Base-by-base conservation (phyloP, 2,888 invertebrate species). In the Smittia aterrima region DNA sequence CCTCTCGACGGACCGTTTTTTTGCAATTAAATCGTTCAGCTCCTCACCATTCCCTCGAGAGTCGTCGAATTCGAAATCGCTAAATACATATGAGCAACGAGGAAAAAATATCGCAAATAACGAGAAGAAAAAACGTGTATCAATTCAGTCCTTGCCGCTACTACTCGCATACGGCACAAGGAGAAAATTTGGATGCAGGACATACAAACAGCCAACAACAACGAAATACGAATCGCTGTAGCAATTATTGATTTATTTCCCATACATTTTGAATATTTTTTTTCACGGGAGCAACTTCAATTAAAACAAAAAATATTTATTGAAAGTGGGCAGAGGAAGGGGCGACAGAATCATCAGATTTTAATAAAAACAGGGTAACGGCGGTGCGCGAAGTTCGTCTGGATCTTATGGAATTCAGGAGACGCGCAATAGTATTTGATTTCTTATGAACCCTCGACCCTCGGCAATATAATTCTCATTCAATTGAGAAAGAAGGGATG, bases 21-120 rank as follows among this genome's bases (percentile, higher is more conserved):
- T 53, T 27, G 68, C 68, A 68, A 68, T 68, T 68, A 68, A 68
- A 68, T 68, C 22, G 68, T 47, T 68, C 32, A 47, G 41, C 22
- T 68, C 24, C 41, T 47, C 41, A 24, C 47, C 47, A 22, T 68
- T 40, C 47, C 24, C 66, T 18, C 9, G 18, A 16, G n/a, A 16
- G 53, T 3, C 53, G 53, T 47, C 11, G 53, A 38, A 38, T 11
- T 16, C n/a, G 18, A 47, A 47, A 47, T 16, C 16, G 53, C 16
- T 47, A 18, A 47, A 47, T 16, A 47, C 53, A 18, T 32, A 32
- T 32, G 32, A 32, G 32, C 32, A 47, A 13, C 53, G 53, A 47
- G 7, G 53, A 47, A 47, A 47, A 13, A 47, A 47, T 16, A 18
- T 47, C 18, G 53, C n/a, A 47, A 47, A 16, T 16, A 13, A 13